phyloP scores from a whole-genome alignment of 2,113 vertebrate genomes.

The Nestor notabilis region DNA sequence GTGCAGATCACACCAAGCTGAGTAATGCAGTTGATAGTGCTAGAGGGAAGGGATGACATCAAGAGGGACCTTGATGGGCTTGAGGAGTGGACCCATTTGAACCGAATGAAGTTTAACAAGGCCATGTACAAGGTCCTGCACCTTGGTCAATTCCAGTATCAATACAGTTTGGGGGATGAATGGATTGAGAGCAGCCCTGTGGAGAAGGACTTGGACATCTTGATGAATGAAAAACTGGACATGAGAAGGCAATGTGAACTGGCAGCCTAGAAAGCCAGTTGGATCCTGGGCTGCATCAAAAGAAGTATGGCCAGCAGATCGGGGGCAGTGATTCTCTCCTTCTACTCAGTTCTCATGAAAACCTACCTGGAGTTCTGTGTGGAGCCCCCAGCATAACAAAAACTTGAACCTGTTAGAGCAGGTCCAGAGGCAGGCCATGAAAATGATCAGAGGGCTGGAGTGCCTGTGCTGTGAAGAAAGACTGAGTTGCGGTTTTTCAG shows the following conservation, averaged over 20 bases:
- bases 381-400: neutral
- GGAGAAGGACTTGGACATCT: neutral
- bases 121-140: neutral
- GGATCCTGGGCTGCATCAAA: neutral
- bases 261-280: neutral
- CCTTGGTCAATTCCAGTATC: neutral
- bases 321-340: fast-evolving
- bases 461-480: neutral
- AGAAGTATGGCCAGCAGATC: fast-evolving
- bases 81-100: neutral
- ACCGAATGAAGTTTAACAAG: neutral
- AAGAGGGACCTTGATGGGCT: neutral
- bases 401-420: neutral
- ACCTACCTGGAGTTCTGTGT: neutral
- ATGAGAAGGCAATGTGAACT: fast-evolving
- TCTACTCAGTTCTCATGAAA: neutral
- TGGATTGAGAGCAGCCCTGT: neutral
- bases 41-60: neutral
- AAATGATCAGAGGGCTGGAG: neutral
- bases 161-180: fast-evolving
- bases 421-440: neutral
- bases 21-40: neutral
- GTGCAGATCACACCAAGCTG: neutral
- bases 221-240: neutral
- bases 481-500: neutral